Evolutionary conservation across 2,888 invertebrate genomes (phyloP).

Genomic region (Nebria brevicollis): DNA sequence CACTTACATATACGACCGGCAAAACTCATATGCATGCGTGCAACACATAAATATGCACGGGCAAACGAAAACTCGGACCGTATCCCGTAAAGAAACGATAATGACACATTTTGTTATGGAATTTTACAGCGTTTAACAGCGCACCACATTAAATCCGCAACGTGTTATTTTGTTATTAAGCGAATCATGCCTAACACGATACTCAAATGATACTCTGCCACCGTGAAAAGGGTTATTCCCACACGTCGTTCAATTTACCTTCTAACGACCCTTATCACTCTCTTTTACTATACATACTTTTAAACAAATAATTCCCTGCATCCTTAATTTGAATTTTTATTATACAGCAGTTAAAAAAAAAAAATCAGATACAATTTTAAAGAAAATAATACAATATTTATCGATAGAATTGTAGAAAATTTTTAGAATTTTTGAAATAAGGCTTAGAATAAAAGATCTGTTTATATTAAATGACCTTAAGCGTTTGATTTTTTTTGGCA

Average conservation of each 20-base stretch:
- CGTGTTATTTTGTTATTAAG: constrained; percentile 14
- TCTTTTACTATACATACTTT: too few species aligned
- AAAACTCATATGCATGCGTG: background rate
- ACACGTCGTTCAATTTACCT: background rate
- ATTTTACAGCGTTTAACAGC: constrained; percentile 18
- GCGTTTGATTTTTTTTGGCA: too few species aligned
- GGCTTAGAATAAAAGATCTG: too few species aligned
- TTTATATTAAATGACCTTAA: too few species aligned
- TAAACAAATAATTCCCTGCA: too few species aligned
- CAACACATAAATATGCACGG: constrained; percentile 13
- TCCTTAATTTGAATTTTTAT: too few species aligned
- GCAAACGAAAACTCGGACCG: background rate
- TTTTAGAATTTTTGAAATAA: too few species aligned
- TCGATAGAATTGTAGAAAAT: too few species aligned
- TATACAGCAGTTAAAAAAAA: too few species aligned
- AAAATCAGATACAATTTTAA: too few species aligned
- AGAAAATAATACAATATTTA: too few species aligned
- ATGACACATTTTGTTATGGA: constrained; percentile 16
- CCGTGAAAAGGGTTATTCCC: background rate
- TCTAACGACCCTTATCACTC: background rate
- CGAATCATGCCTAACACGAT: constrained; percentile 5
- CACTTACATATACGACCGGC: background rate
- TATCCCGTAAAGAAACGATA: constrained; percentile 20
- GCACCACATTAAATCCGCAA: constrained; percentile 10
- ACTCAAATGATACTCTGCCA: background rate